Percentiles rank a stretch among this genome's conserved stretches.
phyloP scores from a whole-genome alignment of 2,113 vertebrate species.

The Melanostigma gelatinosum region DNA sequence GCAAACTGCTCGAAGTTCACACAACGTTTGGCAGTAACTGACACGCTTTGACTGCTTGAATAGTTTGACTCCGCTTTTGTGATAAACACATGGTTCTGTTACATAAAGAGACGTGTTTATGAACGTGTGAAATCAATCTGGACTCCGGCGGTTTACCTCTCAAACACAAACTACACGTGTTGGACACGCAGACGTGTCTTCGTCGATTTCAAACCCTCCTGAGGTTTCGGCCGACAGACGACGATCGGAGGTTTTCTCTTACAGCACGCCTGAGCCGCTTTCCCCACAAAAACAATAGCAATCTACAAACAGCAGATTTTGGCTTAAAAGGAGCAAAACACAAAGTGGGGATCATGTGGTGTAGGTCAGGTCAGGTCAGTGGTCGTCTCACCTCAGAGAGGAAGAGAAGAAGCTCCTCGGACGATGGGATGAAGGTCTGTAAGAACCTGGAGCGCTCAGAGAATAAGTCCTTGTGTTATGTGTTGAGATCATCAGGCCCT shows the following conservation, averaged over 20 bases:
- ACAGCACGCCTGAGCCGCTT: background rate
- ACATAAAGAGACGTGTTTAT: constrained; percentile 7
- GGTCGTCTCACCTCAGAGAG: constrained; percentile 83
- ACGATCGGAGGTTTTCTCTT: background rate
- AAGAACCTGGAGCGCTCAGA: constrained; percentile 74
- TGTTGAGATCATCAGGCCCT: constrained; percentile 84
- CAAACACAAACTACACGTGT: constrained; percentile 46
- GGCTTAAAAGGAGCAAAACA: background rate
- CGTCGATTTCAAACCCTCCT: constrained; percentile 16
- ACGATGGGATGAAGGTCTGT: constrained; percentile 75
- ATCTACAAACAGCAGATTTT: background rate
- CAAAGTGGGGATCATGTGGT: background rate
- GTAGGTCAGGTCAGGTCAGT: background rate
- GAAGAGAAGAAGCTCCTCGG: constrained; percentile 82
- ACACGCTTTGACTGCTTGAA: background rate
- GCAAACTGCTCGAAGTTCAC: background rate
- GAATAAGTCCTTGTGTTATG: constrained; percentile 86
- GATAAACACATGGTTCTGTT: background rate
- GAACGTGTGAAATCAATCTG: background rate
- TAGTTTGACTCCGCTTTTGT: background rate
- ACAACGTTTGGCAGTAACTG: background rate
- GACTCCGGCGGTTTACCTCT: constrained; percentile 11
- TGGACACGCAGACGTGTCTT: constrained; percentile 35
- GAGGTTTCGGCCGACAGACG: constrained; percentile 9
- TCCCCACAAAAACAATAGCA: background rate